Percentiles rank a stretch among this genome's conserved stretches.
phyloP scores from a whole-genome alignment of 35 echinoderm and acorn worm species.

The Ophiothrix spiculata region DNA sequence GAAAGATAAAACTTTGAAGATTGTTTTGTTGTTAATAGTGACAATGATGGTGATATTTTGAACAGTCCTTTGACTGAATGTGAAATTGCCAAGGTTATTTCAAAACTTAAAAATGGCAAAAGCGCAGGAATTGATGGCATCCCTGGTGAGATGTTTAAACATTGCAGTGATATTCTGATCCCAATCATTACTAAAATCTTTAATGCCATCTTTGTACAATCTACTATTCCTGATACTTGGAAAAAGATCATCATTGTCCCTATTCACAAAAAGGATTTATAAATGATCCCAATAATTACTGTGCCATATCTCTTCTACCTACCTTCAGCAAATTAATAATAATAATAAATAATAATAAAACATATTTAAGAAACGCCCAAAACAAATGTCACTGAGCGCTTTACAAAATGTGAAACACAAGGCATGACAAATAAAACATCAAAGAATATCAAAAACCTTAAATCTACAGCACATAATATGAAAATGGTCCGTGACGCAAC shows the following conservation, averaged over 20 bases:
- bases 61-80: neutral
- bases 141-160: neutral
- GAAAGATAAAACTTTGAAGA: neutral
- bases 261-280: neutral
- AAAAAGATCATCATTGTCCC: neutral
- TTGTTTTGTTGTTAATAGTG: neutral
- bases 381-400: too few relatives aligned
- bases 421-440: too few relatives aligned
- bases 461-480: too few relatives aligned
- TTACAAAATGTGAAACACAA: too few relatives aligned
- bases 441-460: too few relatives aligned
- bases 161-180: neutral
- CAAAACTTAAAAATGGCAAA: neutral
- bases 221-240: neutral
- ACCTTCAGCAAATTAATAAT: neutral
- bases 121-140: neutral
- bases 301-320: neutral
- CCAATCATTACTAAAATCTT: neutral
- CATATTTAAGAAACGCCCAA: too few relatives aligned
- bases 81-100: neutral
- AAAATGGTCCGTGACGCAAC: too few relatives aligned
- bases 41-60: neutral
- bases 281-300: neutral
- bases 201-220: neutral
- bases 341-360: too few relatives aligned